A percentile compares a stretch with the other conserved stretches of the same genome.
phyloP scores from a whole-genome alignment of 1,140 invertebrate genomes.

The Pseudomyrmex concolor region DNA sequence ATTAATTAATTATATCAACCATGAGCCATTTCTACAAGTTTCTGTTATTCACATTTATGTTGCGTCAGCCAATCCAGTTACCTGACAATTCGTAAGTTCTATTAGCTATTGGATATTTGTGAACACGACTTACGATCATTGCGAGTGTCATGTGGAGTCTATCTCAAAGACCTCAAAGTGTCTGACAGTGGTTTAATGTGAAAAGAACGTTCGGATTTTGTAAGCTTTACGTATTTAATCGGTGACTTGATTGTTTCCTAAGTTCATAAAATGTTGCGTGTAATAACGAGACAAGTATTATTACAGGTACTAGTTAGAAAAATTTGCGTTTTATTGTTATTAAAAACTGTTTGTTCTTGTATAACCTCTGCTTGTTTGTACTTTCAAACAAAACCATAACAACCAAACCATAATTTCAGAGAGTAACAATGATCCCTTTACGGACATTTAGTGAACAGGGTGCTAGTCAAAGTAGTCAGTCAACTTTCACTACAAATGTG shows the following conservation, averaged over 20 bases:
- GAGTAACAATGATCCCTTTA: conserved; percentile 3
- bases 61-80: no score
- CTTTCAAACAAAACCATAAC: not conserved
- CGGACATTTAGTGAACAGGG: conserved; percentile 5
- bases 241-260: not conserved
- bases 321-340: not conserved
- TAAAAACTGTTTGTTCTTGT: not conserved
- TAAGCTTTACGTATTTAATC: not conserved
- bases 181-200: no score
- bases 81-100: no score
- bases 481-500: conserved; percentile 82
- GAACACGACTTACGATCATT: no score
- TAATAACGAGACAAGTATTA: conserved; percentile 6
- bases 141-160: no score
- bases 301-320: conserved; percentile 30
- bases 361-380: not conserved
- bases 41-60: no score
- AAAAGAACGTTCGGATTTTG: no score
- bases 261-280: conserved; percentile 61
- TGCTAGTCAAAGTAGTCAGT: not conserved
- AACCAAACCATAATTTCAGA: conserved; percentile 47
- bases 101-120: no score
- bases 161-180: no score
- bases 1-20: no score
- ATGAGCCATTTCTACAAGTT: no score